These are phyloP conservation scores for cattle (Bos taurus) DNA, from an alignment of 2,113 vertebrate species.

Conservation along the genomic window ARS-UCD2.0 NC_037352.1:11609001-11609500, in stretches of 20 bases:
- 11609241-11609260: neutral
- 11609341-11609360: neutral
- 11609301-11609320: neutral
- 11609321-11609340: neutral
- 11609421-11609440: slow-evolving; percentile 10
- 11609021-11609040: no score
- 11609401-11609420: neutral
- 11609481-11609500: slow-evolving; percentile 33
- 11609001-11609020: no score
- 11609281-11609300: neutral
- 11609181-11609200: neutral
- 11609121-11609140: neutral
- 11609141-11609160: neutral
- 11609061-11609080: no score
- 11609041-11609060: no score
- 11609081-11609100: neutral
- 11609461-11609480: slow-evolving; percentile 47
- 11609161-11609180: neutral
- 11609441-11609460: slow-evolving; percentile 48
- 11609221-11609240: neutral
- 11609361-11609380: neutral
- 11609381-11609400: neutral
- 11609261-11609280: fast-evolving
- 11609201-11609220: neutral
- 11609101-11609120: neutral